Evolutionary conservation across 1,140 invertebrate genomes (phyloP), one percentile per base, ranked within the genome.

Genomic region (Zelostemma sp.): DNA sequence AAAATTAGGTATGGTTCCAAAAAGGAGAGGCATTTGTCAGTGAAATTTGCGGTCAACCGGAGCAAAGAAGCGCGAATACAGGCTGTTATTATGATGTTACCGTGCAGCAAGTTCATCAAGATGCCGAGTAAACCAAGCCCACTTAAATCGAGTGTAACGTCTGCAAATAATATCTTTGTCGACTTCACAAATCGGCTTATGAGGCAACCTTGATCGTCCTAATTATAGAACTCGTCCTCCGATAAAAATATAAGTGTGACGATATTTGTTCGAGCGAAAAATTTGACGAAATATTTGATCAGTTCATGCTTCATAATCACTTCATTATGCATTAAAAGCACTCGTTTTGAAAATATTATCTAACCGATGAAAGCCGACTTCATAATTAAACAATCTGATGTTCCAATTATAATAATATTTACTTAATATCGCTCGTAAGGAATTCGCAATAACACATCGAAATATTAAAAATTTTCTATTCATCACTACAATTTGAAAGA

Each of bases 1-100:
- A 72, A 68, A 72, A 72, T 72, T 61, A 60, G 48, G 61, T 48
- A 41, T 61, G 48, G 67, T 25, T 61, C 60, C 69, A 61, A 61
- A 65, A 73, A 68, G 65, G 57, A 56, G 28, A 49, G 17, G 49
- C 48, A 25, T 54, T 61, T 43, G 35, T 28, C 54, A 49, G 46
- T 65, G 63, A 31, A 38, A 53, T 72, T 72, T 67, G 59, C 58
- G 59, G 63, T 66, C 54, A 43, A 53, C 8, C 21, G 21, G 8
- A 3, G 21, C 21, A 25, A 25, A 25, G 21, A 8, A 51, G 58
- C 50, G 56, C 46, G 46, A 43, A 55, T 17, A 46, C 19, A 54
- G 50, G 15, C 64, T 72, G 54, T 68, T 68, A 72, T 72, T 72
- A 68, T 58, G 51, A 57, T 50, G 45, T 60, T 59, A 48, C 59